These are phyloP conservation scores for Poecilia velifera DNA, from an alignment of 2,797 vertebrate genomes.

Conservation along the genomic window DNA sequence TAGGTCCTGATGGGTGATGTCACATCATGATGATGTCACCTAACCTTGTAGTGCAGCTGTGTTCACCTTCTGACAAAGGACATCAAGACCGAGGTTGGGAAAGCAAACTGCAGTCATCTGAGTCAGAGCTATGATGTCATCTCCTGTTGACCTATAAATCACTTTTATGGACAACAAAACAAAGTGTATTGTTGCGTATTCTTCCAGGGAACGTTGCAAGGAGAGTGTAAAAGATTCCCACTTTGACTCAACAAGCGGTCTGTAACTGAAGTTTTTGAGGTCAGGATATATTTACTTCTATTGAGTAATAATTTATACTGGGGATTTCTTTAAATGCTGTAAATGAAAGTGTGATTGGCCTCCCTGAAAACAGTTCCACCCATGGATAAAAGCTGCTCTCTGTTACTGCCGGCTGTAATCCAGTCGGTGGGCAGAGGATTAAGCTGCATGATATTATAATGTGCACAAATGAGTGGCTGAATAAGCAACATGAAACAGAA, in stretches of 20 bases:
- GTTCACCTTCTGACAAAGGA: slow-evolving; percentile 49
- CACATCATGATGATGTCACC: slow-evolving; percentile 38
- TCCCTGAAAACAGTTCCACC: not conserved
- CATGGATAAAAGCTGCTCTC: not conserved
- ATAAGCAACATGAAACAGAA: slow-evolving; percentile 54
- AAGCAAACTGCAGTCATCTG: not conserved
- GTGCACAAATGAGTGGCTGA: slow-evolving; percentile 11
- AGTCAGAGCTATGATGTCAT: not conserved
- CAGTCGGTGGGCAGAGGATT: not conserved
- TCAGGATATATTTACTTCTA: not conserved
- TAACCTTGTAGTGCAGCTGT: slow-evolving; percentile 31
- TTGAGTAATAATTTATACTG: not conserved
- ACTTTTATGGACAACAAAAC: not conserved
- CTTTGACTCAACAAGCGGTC: not conserved
- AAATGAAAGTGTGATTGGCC: not conserved
- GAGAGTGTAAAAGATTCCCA: not conserved
- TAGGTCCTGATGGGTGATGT: slow-evolving; percentile 42
- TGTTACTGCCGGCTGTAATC: not conserved
- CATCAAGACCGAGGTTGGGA: not conserved
- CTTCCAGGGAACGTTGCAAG: not conserved
- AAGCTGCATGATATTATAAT: not conserved
- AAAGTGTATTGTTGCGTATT: not conserved
- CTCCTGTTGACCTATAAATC: not conserved
- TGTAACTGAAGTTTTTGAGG: not conserved
- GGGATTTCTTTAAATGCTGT: not conserved